These are phyloP conservation scores for Asbolus verrucosus DNA, from an alignment of 1,140 invertebrate genomes.

Conservation along the genomic window DNA sequence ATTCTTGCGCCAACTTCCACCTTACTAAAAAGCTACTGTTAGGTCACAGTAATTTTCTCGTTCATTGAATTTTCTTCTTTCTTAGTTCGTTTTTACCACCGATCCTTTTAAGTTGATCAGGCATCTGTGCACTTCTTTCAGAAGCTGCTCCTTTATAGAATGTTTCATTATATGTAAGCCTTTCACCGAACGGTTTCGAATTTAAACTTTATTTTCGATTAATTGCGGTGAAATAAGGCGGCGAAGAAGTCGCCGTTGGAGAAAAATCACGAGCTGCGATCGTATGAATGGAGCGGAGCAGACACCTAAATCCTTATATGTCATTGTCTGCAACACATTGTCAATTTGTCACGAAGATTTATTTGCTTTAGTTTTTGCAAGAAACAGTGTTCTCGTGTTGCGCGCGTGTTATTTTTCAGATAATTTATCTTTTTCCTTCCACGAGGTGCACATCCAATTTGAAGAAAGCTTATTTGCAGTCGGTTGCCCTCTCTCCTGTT, in stretches of 20 bases:
- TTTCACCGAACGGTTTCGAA: constrained; percentile 1
- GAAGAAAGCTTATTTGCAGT: constrained; percentile 56
- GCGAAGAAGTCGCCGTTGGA: too few relatives aligned
- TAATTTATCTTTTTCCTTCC: constrained; percentile 56
- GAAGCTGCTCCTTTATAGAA: constrained; percentile 12
- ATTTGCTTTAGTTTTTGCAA: constrained; percentile 46
- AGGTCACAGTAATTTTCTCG: constrained; percentile 42
- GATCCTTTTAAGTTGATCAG: constrained; percentile 42
- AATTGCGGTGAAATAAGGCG: too few relatives aligned
- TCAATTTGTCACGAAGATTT: constrained; percentile 57
- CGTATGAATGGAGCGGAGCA: constrained; percentile 30
- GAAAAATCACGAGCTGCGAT: too few relatives aligned
- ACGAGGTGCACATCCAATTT: constrained; percentile 56
- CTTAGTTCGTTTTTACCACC: constrained; percentile 36
- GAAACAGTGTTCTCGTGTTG: constrained; percentile 42
- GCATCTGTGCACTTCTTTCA: constrained; percentile 44
- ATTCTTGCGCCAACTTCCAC: constrained; percentile 25
- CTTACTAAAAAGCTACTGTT: constrained; percentile 24
- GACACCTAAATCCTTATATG: constrained; percentile 44
- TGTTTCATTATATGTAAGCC: constrained; percentile 7
- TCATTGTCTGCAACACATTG: constrained; percentile 54
- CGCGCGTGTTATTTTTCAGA: constrained; percentile 52
- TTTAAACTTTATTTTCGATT: constrained; percentile 27
- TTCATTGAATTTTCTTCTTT: constrained; percentile 43
- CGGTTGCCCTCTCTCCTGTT: constrained; percentile 46